phyloP scores from a whole-genome alignment of 2,888 invertebrate genomes.

The Hyposoter didymator region DNA sequence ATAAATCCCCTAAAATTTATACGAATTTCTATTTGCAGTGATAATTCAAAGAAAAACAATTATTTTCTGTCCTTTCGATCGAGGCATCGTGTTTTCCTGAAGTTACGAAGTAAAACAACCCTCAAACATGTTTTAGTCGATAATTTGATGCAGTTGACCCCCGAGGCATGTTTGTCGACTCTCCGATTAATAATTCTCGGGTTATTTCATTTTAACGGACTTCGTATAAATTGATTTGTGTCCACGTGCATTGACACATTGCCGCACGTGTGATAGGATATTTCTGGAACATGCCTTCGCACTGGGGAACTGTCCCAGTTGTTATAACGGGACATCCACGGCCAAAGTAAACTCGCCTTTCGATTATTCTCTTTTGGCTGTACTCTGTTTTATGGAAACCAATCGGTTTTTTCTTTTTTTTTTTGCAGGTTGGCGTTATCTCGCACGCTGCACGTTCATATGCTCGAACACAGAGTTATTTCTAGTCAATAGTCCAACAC shows the following conservation, averaged over 20 bases:
- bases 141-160: neutral
- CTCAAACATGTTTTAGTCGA: neutral
- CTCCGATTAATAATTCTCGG: neutral
- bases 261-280: constrained; percentile 1
- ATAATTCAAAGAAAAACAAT: neutral
- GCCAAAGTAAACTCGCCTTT: constrained; percentile 26
- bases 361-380: constrained; percentile 40
- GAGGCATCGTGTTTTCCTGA: neutral
- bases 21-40: neutral
- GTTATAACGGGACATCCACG: constrained; percentile 28
- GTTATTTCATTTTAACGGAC: neutral
- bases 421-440: constrained; percentile 45
- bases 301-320: constrained; percentile 46
- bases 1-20: neutral
- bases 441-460: constrained; percentile 28
- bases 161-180: neutral
- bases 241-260: neutral
- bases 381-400: constrained; percentile 31
- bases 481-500: constrained; percentile 47
- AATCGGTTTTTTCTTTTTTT: constrained; percentile 26
- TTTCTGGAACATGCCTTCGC: constrained; percentile 41
- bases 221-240: constrained; percentile 1
- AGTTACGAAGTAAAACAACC: neutral
- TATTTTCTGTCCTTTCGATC: neutral
- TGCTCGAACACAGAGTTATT: constrained; percentile 44